phyloP scores from a whole-genome alignment of 1,140 invertebrate genomes.

The Aradophagus sp. region DNA sequence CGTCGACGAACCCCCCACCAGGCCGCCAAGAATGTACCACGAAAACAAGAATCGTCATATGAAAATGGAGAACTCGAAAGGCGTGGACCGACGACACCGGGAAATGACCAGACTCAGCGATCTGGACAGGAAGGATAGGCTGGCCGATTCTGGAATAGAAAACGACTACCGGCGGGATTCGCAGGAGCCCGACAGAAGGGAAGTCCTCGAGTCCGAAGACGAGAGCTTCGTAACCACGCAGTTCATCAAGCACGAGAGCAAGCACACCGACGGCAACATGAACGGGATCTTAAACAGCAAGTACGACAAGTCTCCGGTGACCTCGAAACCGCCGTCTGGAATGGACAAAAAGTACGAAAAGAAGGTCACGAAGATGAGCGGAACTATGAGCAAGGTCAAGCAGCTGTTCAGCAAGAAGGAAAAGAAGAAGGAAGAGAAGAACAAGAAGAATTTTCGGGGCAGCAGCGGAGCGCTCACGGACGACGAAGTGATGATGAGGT shows the following conservation, averaged over 20 bases:
- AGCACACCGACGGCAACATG: conserved; percentile 77
- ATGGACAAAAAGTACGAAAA: conserved; percentile 71
- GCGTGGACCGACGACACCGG: conserved; percentile 61
- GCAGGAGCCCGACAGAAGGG: conserved; percentile 75
- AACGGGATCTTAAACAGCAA: conserved; percentile 41
- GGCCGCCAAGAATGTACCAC: conserved; percentile 66
- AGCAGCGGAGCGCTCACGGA: conserved; percentile 68
- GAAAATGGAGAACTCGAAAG: conserved; percentile 62
- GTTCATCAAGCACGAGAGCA: conserved; percentile 79
- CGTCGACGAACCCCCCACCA: conserved; percentile 62
- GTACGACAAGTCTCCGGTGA: conserved; percentile 55
- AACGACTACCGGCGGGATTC: conserved; percentile 85
- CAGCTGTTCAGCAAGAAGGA: conserved; percentile 72
- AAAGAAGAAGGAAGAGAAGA: conserved; percentile 71
- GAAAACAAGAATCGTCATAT: conserved; percentile 66
- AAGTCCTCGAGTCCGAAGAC: conserved; percentile 77
- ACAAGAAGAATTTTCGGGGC: conserved; percentile 61
- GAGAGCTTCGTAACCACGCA: conserved; percentile 79
- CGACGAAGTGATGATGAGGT: conserved; percentile 70
- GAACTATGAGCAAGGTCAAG: conserved; percentile 72
- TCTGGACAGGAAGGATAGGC: conserved; percentile 76
- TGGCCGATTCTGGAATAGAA: conserved; percentile 86
- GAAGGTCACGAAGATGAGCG: conserved; percentile 68
- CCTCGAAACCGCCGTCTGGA: conserved; percentile 68
- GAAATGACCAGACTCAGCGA: conserved; percentile 69